A percentile compares a stretch with the other conserved stretches of the same genome.
Conservation (phyloP, 2,797 vertebrate species). For the Dromococcyx pavoninus region DNA sequence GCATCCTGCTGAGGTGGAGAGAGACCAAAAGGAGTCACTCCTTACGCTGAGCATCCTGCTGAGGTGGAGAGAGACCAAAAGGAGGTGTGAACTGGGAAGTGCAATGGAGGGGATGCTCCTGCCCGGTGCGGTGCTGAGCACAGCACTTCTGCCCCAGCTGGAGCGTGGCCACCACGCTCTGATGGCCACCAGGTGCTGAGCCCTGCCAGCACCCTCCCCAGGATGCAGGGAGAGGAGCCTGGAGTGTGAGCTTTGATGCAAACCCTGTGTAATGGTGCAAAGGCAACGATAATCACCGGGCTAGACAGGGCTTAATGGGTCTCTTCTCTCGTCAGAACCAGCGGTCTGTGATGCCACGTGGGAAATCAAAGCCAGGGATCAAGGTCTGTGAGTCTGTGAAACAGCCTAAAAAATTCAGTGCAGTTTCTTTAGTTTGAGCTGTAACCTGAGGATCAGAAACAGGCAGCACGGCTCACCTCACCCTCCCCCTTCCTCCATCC, state of each 20-base stretch:
- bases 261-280: not conserved
- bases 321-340: conserved; percentile 9
- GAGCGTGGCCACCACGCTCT: accelerated
- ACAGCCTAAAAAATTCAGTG: conserved; percentile 48
- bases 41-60: not conserved
- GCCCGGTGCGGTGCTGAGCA: not conserved
- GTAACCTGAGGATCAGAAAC: conserved; percentile 38
- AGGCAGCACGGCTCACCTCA: conserved; percentile 36
- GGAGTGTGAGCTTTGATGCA: not conserved
- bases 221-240: not conserved
- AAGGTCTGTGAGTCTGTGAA: conserved; percentile 45
- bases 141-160: not conserved
- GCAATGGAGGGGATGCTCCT: not conserved
- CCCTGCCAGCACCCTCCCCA: not conserved
- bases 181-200: not conserved
- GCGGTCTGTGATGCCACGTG: accelerated
- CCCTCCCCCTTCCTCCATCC: not conserved
- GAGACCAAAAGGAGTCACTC: not conserved
- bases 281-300: not conserved
- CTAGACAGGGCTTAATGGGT: conserved; percentile 17
- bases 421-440: conserved; percentile 56
- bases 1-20: not conserved
- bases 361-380: conserved; percentile 61
- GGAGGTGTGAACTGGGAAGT: not conserved
- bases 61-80: not conserved